Conservation (phyloP, 1,140 invertebrate genomes). For the Neelides sp. region DNA sequence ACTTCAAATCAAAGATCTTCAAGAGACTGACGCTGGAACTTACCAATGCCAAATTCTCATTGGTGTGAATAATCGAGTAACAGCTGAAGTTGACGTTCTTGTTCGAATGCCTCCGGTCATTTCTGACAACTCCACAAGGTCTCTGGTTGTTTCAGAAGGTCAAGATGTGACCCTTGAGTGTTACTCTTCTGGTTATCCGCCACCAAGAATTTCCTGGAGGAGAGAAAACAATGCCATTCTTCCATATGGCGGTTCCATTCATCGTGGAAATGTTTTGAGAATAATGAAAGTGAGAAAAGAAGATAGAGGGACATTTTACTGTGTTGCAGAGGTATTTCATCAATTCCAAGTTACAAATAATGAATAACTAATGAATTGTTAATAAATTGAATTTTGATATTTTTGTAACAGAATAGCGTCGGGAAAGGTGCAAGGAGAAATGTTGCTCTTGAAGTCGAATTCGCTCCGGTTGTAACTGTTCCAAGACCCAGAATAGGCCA, state of each 20-base stretch:
- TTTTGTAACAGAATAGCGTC: too few species aligned
- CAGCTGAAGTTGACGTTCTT: constrained; percentile 67
- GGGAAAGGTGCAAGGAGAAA: constrained; percentile 69
- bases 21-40: constrained; percentile 79
- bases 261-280: constrained; percentile 70
- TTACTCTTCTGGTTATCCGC: constrained; percentile 67
- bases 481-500: constrained; percentile 66
- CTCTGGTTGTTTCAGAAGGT: constrained; percentile 67
- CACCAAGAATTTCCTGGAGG: constrained; percentile 74
- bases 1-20: constrained; percentile 79
- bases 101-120: constrained; percentile 77
- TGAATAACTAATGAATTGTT: constrained; percentile 4
- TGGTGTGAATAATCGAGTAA: constrained; percentile 59
- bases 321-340: constrained; percentile 81
- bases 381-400: background rate
- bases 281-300: constrained; percentile 67
- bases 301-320: constrained; percentile 83
- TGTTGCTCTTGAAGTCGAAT: constrained; percentile 79
- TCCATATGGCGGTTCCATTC: constrained; percentile 71
- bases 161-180: constrained; percentile 68
- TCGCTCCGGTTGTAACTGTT: constrained; percentile 68
- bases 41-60: constrained; percentile 79
- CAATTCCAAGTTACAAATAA: too few species aligned
- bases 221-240: constrained; percentile 84
- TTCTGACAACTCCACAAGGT: constrained; percentile 80